phyloP scores from a whole-genome alignment of 2,888 invertebrate genomes.

The Synergus japonicus region DNA sequence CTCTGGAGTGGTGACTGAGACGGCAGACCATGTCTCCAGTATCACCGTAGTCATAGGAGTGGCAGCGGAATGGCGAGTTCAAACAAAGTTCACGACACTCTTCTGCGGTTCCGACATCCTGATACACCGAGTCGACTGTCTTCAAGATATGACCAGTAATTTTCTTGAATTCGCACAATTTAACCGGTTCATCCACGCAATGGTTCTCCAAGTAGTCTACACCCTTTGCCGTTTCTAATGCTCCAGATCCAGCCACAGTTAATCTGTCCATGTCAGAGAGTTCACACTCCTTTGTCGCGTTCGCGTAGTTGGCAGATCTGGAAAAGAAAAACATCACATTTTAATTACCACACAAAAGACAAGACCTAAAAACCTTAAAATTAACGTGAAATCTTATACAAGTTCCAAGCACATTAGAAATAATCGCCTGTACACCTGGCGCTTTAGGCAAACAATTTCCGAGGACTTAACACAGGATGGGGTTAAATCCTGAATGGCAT shows the following conservation, averaged over 20 bases:
- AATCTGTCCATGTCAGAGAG: constrained; percentile 95
- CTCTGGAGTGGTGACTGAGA: constrained; percentile 93
- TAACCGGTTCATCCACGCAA: constrained; percentile 95
- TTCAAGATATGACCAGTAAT: constrained; percentile 92
- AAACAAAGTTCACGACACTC: constrained; percentile 93
- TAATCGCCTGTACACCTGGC: neutral
- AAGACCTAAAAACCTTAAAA: neutral
- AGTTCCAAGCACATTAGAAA: neutral
- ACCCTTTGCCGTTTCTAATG: constrained; percentile 82
- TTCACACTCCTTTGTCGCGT: constrained; percentile 90
- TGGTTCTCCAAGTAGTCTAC: constrained; percentile 94
- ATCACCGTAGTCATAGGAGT: constrained; percentile 96
- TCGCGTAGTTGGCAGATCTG: constrained; percentile 95
- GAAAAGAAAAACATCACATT: constrained; percentile 41
- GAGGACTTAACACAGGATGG: constrained; percentile 1
- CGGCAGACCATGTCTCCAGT: constrained; percentile 96
- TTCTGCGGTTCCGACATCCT: constrained; percentile 91
- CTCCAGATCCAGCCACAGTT: constrained; percentile 87
- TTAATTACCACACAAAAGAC: neutral
- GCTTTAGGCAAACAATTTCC: neutral
- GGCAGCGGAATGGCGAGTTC: constrained; percentile 92
- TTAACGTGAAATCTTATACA: neutral
- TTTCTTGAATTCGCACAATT: constrained; percentile 95
- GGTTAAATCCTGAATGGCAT: constrained; percentile 58
- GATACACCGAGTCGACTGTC: constrained; percentile 95